Percentiles rank a stretch among this genome's conserved stretches.
Evolutionary conservation across 2,797 vertebrate species (phyloP).

Genomic region (Pseudochaenichthys georgianus): DNA sequence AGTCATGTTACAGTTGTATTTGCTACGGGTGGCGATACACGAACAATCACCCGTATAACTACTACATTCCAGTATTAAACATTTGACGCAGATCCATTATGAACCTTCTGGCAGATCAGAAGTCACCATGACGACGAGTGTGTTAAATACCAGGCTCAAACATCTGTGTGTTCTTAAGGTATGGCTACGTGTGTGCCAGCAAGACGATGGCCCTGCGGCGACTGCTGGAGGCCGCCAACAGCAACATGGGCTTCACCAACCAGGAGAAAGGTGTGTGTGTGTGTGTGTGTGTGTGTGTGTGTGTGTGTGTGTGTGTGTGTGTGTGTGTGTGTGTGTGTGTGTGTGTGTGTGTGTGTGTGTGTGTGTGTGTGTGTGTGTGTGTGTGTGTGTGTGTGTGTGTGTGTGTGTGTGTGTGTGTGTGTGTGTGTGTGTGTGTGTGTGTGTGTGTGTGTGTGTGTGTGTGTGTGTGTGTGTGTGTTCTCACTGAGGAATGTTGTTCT

Average conservation of each 20-base stretch:
- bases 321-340: no score
- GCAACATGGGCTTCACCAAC: slow-evolving; percentile 85
- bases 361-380: slow-evolving; percentile 54
- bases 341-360: slow-evolving; percentile 38
- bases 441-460: slow-evolving; percentile 1
- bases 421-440: neutral
- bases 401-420: slow-evolving; percentile 54
- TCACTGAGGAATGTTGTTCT: slow-evolving; percentile 58
- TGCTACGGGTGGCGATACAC: no score
- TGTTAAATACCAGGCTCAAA: neutral
- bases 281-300: no score
- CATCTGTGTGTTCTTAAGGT: slow-evolving; percentile 64
- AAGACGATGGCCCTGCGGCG: slow-evolving; percentile 91
- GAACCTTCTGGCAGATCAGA: no score
- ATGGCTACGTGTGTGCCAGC: slow-evolving; percentile 90
- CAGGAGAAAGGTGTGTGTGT: no score
- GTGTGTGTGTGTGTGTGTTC: slow-evolving; percentile 4
- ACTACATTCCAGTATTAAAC: neutral
- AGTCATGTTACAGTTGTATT: neutral
- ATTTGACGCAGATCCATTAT: no score
- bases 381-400: slow-evolving; percentile 37
- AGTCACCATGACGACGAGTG: neutral
- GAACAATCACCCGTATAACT: neutral
- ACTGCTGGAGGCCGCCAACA: slow-evolving; percentile 84
- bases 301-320: no score